Base-by-base conservation (phyloP, 53 echinoderm and acorn worm genomes). In the Astropecten irregularis region DNA sequence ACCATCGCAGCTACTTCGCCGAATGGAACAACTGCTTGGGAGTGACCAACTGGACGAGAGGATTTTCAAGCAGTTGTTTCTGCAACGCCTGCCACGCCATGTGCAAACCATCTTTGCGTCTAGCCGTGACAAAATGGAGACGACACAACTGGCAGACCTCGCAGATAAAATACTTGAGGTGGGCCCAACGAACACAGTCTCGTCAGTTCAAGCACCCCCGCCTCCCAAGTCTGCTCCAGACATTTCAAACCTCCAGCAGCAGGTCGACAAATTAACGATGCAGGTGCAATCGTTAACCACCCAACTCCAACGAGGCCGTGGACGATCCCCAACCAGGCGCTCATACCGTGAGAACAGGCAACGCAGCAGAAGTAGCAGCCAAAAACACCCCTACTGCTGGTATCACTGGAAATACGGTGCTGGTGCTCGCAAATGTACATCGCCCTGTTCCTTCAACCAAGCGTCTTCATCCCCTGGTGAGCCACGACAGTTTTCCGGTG, bases 1-100 rank as follows among this genome's bases (percentile, higher is more conserved):
- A 32, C 87, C 86, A 7, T 63, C 87, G 10, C 67, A 79, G 38
- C 63, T 11, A 77, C 77, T 53, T 31, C 79, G 13, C 28, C 79
- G 7, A 79, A n/a, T n/a, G 79, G 9, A 50, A 77, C 31, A 77
- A 66, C 2, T 48, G 23, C 18, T 22, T 77, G 11, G 77, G 68
- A 52, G 68, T 53, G 4, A 52, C 27, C 49, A 56, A 77, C 0
- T 25, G 65, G 35, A 72, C 85, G 74, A 37, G 64, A 74, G 16
- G 73, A 74, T n/a, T n/a, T n/a, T n/a, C n/a, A n/a, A n/a, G n/a
- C n/a, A n/a, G n/a, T n/a, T n/a, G n/a, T n/a, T n/a, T 59, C 47
- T 85, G 7, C 77, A 86, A 40, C 49, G 79, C 7, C 54, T 86
- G 7, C 77, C 77, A 0, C 30, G 15, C 8, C 66, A 76, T 35